These are phyloP conservation scores for Reinhardtius hippoglossoides DNA, from an alignment of 2,113 vertebrate genomes.

Conservation along the genomic window DNA sequence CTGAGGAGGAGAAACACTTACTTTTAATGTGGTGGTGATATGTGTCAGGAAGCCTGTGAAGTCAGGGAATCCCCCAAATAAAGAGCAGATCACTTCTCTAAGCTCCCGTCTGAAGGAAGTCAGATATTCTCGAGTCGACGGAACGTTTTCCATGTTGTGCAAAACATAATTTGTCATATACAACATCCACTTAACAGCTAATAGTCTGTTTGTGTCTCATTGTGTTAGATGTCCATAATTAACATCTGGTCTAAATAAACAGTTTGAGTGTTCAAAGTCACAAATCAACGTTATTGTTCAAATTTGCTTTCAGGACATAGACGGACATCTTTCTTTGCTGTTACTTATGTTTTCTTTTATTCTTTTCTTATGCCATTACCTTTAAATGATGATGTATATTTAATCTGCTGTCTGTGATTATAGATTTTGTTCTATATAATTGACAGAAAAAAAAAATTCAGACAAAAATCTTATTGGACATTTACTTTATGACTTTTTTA, in stretches of 20 bases:
- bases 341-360: too few relatives aligned
- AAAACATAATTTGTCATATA: background rate
- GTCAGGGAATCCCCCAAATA: background rate
- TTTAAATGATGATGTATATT: too few relatives aligned
- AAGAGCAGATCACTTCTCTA: background rate
- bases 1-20: background rate
- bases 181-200: background rate
- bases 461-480: too few relatives aligned
- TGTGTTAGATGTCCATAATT: conserved; percentile 12
- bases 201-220: background rate
- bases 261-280: too few relatives aligned
- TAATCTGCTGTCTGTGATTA: too few relatives aligned
- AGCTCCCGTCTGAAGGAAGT: background rate
- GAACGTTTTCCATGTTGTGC: background rate
- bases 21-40: conserved; percentile 19
- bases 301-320: too few relatives aligned
- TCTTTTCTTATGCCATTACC: too few relatives aligned
- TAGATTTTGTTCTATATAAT: too few relatives aligned
- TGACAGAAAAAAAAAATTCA: too few relatives aligned
- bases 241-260: background rate
- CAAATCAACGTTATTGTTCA: too few relatives aligned
- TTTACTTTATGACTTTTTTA: too few relatives aligned
- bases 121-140: background rate
- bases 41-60: background rate
- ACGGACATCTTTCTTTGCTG: too few relatives aligned